A percentile compares a stretch with the other conserved stretches of the same genome.
Evolutionary conservation across 2,797 vertebrate species (phyloP).

Genomic region (Channa striata): DNA sequence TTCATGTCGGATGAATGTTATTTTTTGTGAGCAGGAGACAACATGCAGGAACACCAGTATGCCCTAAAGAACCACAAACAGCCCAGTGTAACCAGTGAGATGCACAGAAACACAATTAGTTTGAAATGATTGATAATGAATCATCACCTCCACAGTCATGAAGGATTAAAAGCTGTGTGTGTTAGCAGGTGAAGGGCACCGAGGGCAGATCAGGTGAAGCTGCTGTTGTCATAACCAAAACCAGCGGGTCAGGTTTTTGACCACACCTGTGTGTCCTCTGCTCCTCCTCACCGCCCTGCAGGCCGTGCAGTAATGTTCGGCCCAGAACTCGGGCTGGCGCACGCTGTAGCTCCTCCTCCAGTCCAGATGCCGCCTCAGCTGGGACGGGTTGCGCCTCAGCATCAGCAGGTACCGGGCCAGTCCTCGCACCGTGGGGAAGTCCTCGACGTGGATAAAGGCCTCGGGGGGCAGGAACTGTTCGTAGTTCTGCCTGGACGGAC

Average conservation of each 20-base stretch:
- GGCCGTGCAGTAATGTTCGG: conserved; percentile 89
- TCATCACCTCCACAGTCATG: background rate
- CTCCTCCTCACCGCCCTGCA: conserved; percentile 77
- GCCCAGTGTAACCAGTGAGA: background rate
- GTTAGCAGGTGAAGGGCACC: conserved; percentile 14
- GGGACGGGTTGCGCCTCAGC: conserved; percentile 81
- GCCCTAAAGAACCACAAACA: background rate
- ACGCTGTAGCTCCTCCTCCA: conserved; percentile 89
- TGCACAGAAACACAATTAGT: background rate
- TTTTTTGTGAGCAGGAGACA: background rate
- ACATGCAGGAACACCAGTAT: background rate
- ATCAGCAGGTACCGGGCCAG: conserved; percentile 89
- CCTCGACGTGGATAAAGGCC: conserved; percentile 94
- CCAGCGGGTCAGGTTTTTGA: conserved; percentile 73
- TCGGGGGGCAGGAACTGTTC: conserved; percentile 91
- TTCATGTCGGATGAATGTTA: background rate
- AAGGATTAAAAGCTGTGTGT: background rate
- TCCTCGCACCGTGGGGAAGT: conserved; percentile 85
- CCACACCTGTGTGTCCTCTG: conserved; percentile 51
- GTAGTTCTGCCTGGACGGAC: conserved; percentile 90
- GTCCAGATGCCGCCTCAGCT: conserved; percentile 86
- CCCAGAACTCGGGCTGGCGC: conserved; percentile 87
- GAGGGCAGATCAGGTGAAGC: background rate
- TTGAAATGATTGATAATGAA: background rate
- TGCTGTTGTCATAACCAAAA: conserved; percentile 68